Conservation (phyloP, 2,888 invertebrate genomes). For the Seira sanloemensis region DNA sequence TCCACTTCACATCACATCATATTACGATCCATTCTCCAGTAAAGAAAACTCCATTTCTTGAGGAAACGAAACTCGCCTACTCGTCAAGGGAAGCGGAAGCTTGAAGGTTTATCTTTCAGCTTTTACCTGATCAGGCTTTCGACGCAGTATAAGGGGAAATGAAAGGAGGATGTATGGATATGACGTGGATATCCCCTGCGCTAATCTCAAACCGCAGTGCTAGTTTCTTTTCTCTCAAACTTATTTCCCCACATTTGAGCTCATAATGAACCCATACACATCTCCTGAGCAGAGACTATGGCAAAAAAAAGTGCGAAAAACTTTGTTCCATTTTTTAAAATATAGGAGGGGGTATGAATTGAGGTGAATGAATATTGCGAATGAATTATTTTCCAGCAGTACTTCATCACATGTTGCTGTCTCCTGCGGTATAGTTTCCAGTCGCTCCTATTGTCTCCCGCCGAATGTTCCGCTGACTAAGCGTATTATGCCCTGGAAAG, state of each 20-base stretch:
- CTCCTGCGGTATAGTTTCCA: not conserved
- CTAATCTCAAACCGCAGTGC: not conserved
- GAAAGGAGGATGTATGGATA: not conserved
- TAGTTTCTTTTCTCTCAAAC: not conserved
- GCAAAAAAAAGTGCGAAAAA: not conserved
- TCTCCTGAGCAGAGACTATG: too few species aligned
- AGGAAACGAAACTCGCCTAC: too few species aligned
- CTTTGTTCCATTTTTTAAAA: not conserved
- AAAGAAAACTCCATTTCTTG: not conserved
- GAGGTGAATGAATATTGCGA: not conserved
- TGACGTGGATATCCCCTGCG: too few species aligned
- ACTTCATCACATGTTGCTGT: not conserved
- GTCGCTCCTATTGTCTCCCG: not conserved
- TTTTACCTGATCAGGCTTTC: not conserved
- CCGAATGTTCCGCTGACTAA: not conserved
- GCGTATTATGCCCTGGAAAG: not conserved
- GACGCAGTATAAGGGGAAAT: not conserved
- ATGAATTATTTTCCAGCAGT: not conserved
- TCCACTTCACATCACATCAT: not conserved
- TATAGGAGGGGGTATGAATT: not conserved
- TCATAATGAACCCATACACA: too few species aligned
- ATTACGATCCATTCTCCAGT: not conserved
- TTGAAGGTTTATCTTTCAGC: not conserved
- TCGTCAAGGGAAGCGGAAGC: too few species aligned
- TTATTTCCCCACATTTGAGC: not conserved